These are phyloP conservation scores for Sebastes taczanowskii DNA, from an alignment of 2,797 vertebrate genomes.

Conservation along the genomic window DNA sequence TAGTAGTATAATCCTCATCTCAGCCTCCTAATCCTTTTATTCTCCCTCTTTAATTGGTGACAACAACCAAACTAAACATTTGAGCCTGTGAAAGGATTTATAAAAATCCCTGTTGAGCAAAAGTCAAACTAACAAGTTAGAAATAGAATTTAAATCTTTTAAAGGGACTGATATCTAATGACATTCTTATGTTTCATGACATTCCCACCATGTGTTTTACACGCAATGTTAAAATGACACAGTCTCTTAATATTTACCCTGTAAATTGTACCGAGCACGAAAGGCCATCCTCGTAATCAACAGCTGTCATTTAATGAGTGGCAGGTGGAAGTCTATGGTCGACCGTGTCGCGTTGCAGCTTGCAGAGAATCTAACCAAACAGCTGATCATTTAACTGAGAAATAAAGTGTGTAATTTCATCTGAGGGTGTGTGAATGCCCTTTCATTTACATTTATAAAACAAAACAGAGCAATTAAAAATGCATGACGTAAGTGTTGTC, in stretches of 20 bases:
- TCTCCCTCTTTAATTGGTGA: neutral
- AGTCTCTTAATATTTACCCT: slow-evolving; percentile 37
- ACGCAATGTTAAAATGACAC: slow-evolving; percentile 34
- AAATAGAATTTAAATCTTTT: neutral
- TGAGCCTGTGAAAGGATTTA: neutral
- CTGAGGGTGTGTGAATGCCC: neutral
- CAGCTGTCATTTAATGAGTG: slow-evolving; percentile 49
- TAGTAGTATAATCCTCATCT: neutral
- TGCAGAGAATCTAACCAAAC: neutral
- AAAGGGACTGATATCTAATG: neutral
- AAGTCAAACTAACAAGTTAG: neutral
- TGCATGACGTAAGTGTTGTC: neutral
- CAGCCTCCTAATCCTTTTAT: neutral
- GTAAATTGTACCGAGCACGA: slow-evolving; percentile 33
- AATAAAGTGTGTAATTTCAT: neutral
- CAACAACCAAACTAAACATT: slow-evolving; percentile 4
- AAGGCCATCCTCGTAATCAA: slow-evolving; percentile 56
- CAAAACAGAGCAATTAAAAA: neutral
- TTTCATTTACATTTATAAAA: neutral
- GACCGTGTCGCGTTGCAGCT: slow-evolving; percentile 3
- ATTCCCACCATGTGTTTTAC: slow-evolving; percentile 40
- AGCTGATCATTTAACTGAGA: neutral
- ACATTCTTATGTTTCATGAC: slow-evolving; percentile 18
- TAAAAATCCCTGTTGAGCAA: neutral
- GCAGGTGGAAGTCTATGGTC: slow-evolving; percentile 20